These are phyloP conservation scores for Melipona quadrifasciata DNA, from an alignment of 1,140 invertebrate genomes.

Conservation along the genomic window DNA sequence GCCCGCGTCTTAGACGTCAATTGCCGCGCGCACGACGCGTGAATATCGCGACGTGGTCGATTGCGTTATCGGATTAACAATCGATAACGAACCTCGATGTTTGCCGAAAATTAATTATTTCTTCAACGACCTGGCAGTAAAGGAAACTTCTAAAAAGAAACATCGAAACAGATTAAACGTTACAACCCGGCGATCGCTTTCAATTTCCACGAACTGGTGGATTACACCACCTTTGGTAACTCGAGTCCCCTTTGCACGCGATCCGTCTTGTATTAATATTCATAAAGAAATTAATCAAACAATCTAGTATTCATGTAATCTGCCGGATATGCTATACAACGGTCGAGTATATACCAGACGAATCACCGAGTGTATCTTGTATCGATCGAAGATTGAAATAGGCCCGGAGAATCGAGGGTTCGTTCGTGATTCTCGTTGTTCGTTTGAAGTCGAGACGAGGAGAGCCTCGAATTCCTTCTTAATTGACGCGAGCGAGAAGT, in stretches of 20 bases:
- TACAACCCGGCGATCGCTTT: background rate
- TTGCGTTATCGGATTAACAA: too few relatives aligned
- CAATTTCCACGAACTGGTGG: background rate
- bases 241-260: background rate
- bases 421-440: background rate
- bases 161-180: background rate
- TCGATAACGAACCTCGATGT: background rate
- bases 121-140: background rate
- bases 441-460: background rate
- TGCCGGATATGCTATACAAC: background rate
- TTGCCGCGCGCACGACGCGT: background rate
- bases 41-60: background rate
- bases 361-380: background rate
- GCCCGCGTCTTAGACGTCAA: background rate
- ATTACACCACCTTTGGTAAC: conserved; percentile 17
- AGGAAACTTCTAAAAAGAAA: background rate
- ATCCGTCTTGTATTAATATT: background rate
- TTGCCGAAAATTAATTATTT: background rate
- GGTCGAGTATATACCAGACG: background rate
- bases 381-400: background rate
- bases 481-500: conserved; percentile 18
- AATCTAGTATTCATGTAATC: background rate
- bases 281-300: conserved; percentile 9
- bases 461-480: conserved; percentile 8
- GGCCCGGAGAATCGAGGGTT: too few relatives aligned